These are phyloP conservation scores for Nasonovia ribisnigri DNA, from an alignment of 2,888 invertebrate genomes.

Conservation along the genomic window DNA sequence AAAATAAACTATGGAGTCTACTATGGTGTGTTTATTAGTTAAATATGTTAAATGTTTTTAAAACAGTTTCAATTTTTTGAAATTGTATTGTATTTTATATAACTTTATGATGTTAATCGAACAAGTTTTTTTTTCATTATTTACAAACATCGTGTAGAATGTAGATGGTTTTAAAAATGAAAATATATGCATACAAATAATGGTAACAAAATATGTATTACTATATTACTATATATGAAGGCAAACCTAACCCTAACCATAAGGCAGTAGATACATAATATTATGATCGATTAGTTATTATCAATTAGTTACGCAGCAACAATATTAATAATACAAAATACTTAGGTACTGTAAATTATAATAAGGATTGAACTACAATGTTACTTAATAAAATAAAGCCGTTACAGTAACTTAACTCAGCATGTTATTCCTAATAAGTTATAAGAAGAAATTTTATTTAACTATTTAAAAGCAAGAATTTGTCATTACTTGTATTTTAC, in stretches of 20 bases:
- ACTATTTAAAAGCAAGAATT: not conserved
- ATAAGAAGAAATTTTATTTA: not conserved
- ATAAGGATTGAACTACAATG: no score
- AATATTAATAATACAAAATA: not conserved
- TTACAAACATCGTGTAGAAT: not conserved
- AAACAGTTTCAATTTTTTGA: no score
- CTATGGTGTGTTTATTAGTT: no score
- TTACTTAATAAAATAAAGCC: not conserved
- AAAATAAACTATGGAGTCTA: no score
- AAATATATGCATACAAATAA: not conserved
- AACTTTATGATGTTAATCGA: no score
- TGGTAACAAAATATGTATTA: not conserved
- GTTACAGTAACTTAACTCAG: not conserved
- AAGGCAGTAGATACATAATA: not conserved
- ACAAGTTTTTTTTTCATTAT: no score
- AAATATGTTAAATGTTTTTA: no score
- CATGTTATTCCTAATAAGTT: not conserved
- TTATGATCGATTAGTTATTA: no score
- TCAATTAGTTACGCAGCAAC: not conserved
- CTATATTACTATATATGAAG: not conserved
- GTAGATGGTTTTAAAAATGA: not conserved
- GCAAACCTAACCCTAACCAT: no score
- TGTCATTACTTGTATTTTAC: slow-evolving; percentile 67
- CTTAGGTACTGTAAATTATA: not conserved
- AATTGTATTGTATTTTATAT: no score